Conservation (phyloP, 2,797 vertebrate genomes). For the Sciurus carolinensis region DNA sequence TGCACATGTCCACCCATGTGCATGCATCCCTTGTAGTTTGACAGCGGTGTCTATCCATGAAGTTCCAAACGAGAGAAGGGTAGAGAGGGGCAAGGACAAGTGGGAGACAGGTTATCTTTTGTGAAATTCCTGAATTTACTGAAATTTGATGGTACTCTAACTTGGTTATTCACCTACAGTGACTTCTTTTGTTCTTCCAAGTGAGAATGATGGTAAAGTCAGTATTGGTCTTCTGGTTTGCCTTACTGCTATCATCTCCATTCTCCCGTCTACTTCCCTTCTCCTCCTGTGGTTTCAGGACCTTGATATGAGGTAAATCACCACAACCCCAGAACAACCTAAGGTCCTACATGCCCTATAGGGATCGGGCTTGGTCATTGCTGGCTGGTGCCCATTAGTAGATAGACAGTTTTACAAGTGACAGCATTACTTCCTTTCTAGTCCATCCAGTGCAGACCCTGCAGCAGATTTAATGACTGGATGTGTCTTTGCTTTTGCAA, state of each 20-base stretch:
- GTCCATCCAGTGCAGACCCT: not conserved
- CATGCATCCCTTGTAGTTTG: not conserved
- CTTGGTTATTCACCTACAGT: not conserved
- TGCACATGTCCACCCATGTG: rapidly evolving
- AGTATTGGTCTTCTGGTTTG: not conserved
- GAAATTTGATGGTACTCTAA: not conserved
- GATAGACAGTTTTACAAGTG: not conserved
- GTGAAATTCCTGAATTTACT: not conserved
- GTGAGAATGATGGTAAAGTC: not conserved
- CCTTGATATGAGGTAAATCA: not conserved
- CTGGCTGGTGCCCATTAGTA: not conserved
- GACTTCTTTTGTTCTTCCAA: not conserved
- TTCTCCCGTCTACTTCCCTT: rapidly evolving
- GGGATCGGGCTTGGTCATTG: not conserved
- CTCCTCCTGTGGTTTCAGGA: not conserved
- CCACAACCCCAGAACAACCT: not conserved
- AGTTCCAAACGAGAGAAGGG: not conserved
- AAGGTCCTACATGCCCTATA: not conserved
- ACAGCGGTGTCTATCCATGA: not conserved
- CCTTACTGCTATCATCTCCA: not conserved
- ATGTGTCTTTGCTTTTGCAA: constrained; percentile 44
- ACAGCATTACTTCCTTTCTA: constrained; percentile 1
- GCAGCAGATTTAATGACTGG: constrained; percentile 48
- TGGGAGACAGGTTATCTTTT: not conserved
- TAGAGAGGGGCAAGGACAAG: not conserved